Conservation (phyloP, 2,797 vertebrate genomes). For the Phalanger gymnotis region DNA sequence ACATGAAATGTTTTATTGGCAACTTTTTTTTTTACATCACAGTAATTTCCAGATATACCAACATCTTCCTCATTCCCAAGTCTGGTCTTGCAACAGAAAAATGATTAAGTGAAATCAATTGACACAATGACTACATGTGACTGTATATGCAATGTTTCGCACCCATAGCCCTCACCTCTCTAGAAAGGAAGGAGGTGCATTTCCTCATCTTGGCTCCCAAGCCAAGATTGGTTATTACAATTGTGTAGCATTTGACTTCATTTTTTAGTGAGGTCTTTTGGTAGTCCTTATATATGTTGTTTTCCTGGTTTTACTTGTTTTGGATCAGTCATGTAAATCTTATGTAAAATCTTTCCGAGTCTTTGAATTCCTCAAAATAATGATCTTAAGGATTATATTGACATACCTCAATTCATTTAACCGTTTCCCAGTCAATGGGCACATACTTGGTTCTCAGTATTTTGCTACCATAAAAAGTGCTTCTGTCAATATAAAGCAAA, state of each 20-base stretch:
- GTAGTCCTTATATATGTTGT: not conserved
- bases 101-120: not conserved
- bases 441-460: not conserved
- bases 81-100: not conserved
- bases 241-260: not conserved
- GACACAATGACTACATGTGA: not conserved
- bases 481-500: not conserved
- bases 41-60: not conserved
- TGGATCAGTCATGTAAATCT: not conserved
- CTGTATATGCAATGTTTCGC: not conserved
- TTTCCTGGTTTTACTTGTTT: not conserved
- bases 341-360: not conserved
- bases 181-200: not conserved
- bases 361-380: not conserved
- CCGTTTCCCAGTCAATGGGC: not conserved
- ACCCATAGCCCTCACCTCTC: not conserved
- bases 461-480: not conserved
- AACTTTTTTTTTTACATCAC: not conserved
- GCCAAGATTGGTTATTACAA: not conserved
- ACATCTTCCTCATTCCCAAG: not conserved
- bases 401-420: not conserved
- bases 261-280: not conserved
- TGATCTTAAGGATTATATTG: not conserved
- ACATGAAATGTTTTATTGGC: not conserved
- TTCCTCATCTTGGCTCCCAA: not conserved